These are phyloP conservation scores for Ophonus ardosiacus DNA, from an alignment of 2,888 invertebrate species.

Conservation along the genomic window DNA sequence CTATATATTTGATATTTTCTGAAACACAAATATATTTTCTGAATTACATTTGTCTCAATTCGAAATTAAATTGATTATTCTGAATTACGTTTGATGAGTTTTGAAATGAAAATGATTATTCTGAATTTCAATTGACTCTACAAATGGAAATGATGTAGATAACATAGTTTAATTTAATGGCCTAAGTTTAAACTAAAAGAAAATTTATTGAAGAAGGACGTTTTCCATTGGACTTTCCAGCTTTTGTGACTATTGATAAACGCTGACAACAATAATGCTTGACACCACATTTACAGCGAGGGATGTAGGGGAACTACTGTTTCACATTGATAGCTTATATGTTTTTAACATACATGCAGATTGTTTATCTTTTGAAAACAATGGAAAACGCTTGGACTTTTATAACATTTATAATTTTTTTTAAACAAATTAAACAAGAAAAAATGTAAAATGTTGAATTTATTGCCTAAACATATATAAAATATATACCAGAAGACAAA, in stretches of 20 bases:
- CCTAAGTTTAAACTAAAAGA: not conserved
- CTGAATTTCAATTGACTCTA: no score
- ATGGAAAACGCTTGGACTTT: slow-evolving; percentile 28
- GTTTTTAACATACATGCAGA: slow-evolving; percentile 17
- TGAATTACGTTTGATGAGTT: no score
- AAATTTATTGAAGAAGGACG: slow-evolving; percentile 29
- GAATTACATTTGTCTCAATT: no score
- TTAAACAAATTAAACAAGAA: not conserved
- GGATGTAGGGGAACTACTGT: slow-evolving; percentile 19
- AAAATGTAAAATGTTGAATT: slow-evolving; percentile 20
- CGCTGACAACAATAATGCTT: slow-evolving; percentile 4
- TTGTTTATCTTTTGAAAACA: slow-evolving; percentile 18
- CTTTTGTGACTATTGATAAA: slow-evolving; percentile 6
- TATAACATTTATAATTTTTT: not conserved
- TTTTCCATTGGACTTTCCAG: slow-evolving; percentile 35
- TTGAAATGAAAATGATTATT: no score
- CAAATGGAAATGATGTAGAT: no score
- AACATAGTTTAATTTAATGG: no score
- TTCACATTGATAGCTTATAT: slow-evolving; percentile 30
- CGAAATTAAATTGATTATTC: no score
- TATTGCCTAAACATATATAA: slow-evolving; percentile 21
- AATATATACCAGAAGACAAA: not conserved
- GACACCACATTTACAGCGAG: not conserved
- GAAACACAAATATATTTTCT: no score
- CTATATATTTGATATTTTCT: no score